These are phyloP conservation scores for Hymenochirus boettgeri DNA, from an alignment of 2,113 vertebrate species.

Conservation along the genomic window DNA sequence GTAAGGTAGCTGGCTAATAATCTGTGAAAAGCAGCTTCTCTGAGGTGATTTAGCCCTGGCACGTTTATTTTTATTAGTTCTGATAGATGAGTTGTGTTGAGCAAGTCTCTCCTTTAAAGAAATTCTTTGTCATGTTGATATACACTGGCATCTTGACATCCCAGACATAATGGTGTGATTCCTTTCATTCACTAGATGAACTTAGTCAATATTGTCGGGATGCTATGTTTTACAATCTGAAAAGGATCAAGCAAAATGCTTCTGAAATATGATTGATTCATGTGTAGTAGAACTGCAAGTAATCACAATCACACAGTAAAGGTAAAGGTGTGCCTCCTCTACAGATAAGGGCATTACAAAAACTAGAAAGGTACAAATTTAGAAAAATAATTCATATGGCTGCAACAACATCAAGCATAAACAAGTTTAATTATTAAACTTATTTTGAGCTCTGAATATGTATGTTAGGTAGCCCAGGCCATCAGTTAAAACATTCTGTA, in stretches of 20 bases:
- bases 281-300: too few relatives aligned
- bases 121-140: constrained; percentile 12
- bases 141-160: constrained; percentile 25
- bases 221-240: not conserved
- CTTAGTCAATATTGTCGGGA: constrained; percentile 11
- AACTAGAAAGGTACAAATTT: too few relatives aligned
- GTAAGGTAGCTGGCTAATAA: not conserved
- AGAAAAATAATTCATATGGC: too few relatives aligned
- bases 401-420: too few relatives aligned
- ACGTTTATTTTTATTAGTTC: constrained; percentile 15
- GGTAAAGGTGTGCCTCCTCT: too few relatives aligned
- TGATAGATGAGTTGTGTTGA: constrained; percentile 14
- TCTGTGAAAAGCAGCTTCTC: not conserved
- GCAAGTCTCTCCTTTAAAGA: constrained; percentile 13
- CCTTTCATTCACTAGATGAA: constrained; percentile 10
- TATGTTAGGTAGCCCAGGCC: too few relatives aligned
- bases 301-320: too few relatives aligned
- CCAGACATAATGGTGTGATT: constrained; percentile 12
- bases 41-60: not conserved
- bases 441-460: too few relatives aligned
- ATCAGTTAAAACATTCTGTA: too few relatives aligned
- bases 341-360: too few relatives aligned
- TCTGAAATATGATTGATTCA: too few relatives aligned
- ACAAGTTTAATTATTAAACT: too few relatives aligned
- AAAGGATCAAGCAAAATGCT: constrained; percentile 1